phyloP scores from a whole-genome alignment of 2,797 vertebrate species.

The Pseudomugil gertrudae region DNA sequence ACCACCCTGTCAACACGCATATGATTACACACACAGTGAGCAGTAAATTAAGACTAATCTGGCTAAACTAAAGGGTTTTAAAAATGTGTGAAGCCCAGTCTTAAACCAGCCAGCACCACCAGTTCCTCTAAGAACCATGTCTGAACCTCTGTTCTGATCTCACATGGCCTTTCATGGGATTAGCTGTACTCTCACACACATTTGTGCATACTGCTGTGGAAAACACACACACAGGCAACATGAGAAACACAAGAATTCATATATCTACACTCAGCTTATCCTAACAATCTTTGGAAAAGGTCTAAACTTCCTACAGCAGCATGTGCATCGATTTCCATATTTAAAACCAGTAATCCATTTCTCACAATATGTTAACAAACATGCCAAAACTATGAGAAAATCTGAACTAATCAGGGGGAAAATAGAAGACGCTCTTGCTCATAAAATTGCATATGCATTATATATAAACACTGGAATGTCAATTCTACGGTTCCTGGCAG shows the following conservation, averaged over 20 bases:
- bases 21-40: slow-evolving; percentile 5
- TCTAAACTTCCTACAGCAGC: slow-evolving; percentile 10
- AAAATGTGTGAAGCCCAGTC: slow-evolving; percentile 71
- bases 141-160: slow-evolving; percentile 66
- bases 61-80: slow-evolving; percentile 60
- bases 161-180: slow-evolving; percentile 71
- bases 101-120: slow-evolving; percentile 62
- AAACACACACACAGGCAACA: slow-evolving; percentile 9
- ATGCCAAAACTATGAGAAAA: slow-evolving; percentile 26
- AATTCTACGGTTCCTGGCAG: neutral
- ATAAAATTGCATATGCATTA: slow-evolving; percentile 18
- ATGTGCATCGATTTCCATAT: neutral
- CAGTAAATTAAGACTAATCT: slow-evolving; percentile 55
- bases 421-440: neutral
- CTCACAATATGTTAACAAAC: slow-evolving; percentile 29
- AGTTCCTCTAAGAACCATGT: slow-evolving; percentile 61
- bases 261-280: neutral
- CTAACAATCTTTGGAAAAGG: slow-evolving; percentile 3
- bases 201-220: slow-evolving; percentile 2
- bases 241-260: slow-evolving; percentile 32
- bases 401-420: neutral
- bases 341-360: slow-evolving; percentile 35
- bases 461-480: slow-evolving; percentile 35
- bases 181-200: slow-evolving; percentile 43
- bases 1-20: neutral